phyloP scores from a whole-genome alignment of 2,888 invertebrate genomes.

The Tenthredo notha region DNA sequence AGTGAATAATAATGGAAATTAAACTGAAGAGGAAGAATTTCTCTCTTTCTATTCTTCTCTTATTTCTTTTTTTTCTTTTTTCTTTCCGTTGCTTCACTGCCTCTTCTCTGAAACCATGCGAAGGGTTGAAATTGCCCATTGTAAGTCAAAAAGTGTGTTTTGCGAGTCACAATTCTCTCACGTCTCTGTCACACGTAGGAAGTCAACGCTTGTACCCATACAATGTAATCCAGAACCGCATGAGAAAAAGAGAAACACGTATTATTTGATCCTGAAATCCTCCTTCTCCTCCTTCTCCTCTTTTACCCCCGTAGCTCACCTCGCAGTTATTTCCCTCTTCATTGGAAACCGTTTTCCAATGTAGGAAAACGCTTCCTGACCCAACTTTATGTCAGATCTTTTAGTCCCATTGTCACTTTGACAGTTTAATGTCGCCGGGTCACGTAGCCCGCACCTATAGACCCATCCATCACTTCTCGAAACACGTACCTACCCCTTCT shows the following conservation, averaged over 20 bases:
- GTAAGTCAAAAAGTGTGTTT: not conserved
- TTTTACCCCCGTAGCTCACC: not conserved
- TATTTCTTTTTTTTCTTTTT: not conserved
- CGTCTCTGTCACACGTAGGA: not conserved
- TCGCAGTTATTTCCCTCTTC: not conserved
- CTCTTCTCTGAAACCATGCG: not conserved
- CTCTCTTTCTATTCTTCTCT: not conserved
- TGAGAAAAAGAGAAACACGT: not conserved
- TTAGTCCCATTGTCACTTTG: conserved; percentile 23
- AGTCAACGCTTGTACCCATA: not conserved
- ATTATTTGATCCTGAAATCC: not conserved
- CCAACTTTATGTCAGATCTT: conserved; percentile 16
- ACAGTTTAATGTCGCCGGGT: conserved; percentile 41
- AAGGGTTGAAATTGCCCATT: conserved; percentile 1
- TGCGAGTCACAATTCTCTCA: not conserved
- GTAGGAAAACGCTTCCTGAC: not conserved
- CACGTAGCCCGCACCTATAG: conserved; percentile 14
- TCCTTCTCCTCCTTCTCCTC: not conserved
- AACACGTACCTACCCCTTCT: not conserved
- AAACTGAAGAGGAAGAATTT: not conserved
- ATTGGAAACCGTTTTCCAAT: not conserved
- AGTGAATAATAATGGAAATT: not conserved
- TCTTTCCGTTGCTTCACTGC: not conserved
- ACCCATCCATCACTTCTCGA: not conserved
- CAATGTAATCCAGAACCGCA: not conserved